Base-by-base conservation (phyloP, 2,797 vertebrate species). In the Taeniopygia guttata region DNA sequence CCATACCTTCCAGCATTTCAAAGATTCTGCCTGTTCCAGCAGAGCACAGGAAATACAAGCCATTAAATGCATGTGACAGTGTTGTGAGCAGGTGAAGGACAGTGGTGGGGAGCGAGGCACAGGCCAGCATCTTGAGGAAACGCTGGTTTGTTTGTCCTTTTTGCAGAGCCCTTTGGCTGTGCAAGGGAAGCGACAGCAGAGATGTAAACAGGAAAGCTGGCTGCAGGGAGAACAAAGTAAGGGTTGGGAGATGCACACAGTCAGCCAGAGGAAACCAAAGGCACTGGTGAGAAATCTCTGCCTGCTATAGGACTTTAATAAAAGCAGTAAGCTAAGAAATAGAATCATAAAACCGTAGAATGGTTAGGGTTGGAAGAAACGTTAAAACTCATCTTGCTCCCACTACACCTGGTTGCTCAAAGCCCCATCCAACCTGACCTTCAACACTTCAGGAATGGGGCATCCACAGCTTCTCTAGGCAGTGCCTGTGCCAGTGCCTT, bases 201-300 rank as follows among this genome's bases (percentile, higher is more conserved):
- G 79, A 70, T 60, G 93, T 96, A 94, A 96, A 95, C 95, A 95
- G 96, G 96, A 96, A 96, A 51, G 38, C 72, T 52, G 82, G 66
- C 79, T 68, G 76, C 64, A 17, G 82, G 54, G 60, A 63, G 75
- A 92, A 13, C 84, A 48, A 56, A 79, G 66, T 19, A 11, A 58
- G 73, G 51, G 9, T 38, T 58, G 32, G 74, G 80, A 93, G 86
- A 87, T 68, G 70, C 4, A 16, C 46, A 2, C 43, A 20, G 43
- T 56, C 45, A 48, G 55, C 56, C 32, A 16, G 16, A 84, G 92
- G 84, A 80, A 80, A 21, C 26, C 2, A 0, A 30, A 84, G 64
- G 49, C 30, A 16, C 19, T 56, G 72, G 42, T 76, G 75, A 73
- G 91, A 69, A 90, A 45, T 20, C 69, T 66, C 34, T 68, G 64